These are phyloP conservation scores for Pediacus dermestoides DNA, from an alignment of 2,888 invertebrate species.

Conservation along the genomic window DNA sequence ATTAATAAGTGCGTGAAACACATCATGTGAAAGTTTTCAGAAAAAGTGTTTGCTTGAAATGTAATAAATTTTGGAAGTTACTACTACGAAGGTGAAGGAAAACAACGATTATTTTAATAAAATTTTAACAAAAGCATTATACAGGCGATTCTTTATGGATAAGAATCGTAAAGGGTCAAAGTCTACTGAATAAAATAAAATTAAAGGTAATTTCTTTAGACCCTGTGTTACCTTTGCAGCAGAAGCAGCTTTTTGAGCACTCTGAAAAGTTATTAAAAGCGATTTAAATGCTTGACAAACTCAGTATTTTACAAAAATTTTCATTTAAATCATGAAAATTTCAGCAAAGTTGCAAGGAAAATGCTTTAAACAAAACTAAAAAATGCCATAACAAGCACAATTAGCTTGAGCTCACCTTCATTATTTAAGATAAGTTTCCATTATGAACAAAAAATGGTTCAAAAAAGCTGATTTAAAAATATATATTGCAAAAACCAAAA, in stretches of 20 bases:
- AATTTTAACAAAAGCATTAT: no score
- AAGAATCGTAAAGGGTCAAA: constrained; percentile 6
- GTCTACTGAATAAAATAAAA: constrained; percentile 6
- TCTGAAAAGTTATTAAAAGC: constrained; percentile 31
- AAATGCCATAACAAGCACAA: constrained; percentile 17
- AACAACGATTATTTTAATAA: no score
- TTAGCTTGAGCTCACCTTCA: constrained; percentile 30
- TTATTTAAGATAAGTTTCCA: constrained; percentile 22
- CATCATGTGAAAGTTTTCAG: no score
- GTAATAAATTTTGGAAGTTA: no score
- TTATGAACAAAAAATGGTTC: constrained; percentile 13
- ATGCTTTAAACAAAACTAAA: constrained; percentile 1
- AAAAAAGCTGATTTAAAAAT: constrained; percentile 18
- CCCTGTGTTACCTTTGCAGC: constrained; percentile 30
- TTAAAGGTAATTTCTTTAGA: constrained; percentile 3
- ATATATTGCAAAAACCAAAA: constrained; percentile 19
- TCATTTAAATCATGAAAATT: no score
- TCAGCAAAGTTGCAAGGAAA: not conserved
- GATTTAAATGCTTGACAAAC: constrained; percentile 11
- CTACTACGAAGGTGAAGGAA: no score
- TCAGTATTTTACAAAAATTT: constrained; percentile 3
- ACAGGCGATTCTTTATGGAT: no score
- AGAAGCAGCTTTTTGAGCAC: constrained; percentile 27
- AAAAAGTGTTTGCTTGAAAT: no score
- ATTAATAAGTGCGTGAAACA: no score